A percentile compares a stretch with the other conserved stretches of the same genome.
Conservation (phyloP, 2,888 invertebrate genomes). For the Xestia sexstrigata region DNA sequence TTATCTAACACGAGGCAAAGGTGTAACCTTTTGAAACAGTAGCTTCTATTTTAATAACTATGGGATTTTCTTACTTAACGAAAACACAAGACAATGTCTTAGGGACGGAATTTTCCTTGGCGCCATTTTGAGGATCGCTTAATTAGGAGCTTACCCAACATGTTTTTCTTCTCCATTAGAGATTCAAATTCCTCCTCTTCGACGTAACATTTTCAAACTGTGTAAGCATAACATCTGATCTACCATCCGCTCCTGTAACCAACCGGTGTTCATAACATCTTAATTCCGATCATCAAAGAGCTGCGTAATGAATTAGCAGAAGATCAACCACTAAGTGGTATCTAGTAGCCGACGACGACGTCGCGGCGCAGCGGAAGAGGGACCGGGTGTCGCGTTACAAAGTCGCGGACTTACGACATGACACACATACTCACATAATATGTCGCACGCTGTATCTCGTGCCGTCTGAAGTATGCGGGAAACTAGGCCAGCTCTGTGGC, state of each 20-base stretch:
- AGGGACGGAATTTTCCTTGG: too few relatives aligned
- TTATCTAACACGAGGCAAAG: conserved; percentile 26
- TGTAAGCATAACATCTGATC: background rate
- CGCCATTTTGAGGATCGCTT: too few relatives aligned
- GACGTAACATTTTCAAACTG: background rate
- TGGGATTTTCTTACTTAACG: background rate
- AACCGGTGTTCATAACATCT: background rate
- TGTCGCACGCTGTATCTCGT: conserved; percentile 5
- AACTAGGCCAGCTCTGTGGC: conserved; percentile 28
- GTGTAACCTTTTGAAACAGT: conserved; percentile 17
- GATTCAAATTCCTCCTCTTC: background rate
- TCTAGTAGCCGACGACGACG: conserved; percentile 50
- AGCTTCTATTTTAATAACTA: background rate
- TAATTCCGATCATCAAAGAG: conserved; percentile 30
- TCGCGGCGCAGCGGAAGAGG: conserved; percentile 51
- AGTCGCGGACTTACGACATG: conserved; percentile 47
- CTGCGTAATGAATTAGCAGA: conserved; percentile 19
- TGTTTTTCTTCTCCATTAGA: background rate
- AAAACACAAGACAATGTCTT: too few relatives aligned
- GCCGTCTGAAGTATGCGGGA: conserved; percentile 9
- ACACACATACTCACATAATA: conserved; percentile 17
- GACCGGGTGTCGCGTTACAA: conserved; percentile 64
- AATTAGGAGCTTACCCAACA: too few relatives aligned
- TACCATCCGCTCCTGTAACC: background rate
- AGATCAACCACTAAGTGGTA: conserved; percentile 40